These are phyloP conservation scores for Poeciliopsis prolifica DNA, from an alignment of 2,113 vertebrate genomes.

Conservation along the genomic window DNA sequence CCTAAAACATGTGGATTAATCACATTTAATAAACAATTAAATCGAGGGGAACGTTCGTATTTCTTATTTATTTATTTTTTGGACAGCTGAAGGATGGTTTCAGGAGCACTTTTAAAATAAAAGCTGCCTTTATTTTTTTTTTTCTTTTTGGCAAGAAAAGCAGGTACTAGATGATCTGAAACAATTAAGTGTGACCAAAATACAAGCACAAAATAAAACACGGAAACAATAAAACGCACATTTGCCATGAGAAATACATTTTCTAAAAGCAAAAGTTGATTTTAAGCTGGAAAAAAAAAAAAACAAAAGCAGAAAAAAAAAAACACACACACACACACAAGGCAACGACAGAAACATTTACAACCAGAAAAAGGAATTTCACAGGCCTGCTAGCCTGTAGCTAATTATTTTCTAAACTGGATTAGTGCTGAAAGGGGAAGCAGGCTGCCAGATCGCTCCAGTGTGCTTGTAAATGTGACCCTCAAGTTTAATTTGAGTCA, in stretches of 20 bases:
- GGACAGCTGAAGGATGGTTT: no score
- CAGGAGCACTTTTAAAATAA: not conserved
- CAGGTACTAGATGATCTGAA: not conserved
- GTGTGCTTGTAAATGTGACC: slow-evolving; percentile 63
- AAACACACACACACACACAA: not conserved
- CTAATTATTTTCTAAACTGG: slow-evolving; percentile 73
- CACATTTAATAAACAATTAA: not conserved
- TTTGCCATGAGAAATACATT: slow-evolving; percentile 27
- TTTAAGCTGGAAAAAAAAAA: slow-evolving; percentile 22
- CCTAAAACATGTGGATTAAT: no score
- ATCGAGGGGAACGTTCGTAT: not conserved
- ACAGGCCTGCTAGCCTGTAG: slow-evolving; percentile 67
- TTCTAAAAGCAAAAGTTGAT: slow-evolving; percentile 24
- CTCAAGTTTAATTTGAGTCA: slow-evolving; percentile 45
- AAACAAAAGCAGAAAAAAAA: slow-evolving; percentile 8
- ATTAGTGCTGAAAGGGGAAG: slow-evolving; percentile 63
- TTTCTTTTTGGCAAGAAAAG: no score
- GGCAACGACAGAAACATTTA: slow-evolving; percentile 58
- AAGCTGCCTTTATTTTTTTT: not conserved
- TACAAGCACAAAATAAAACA: not conserved
- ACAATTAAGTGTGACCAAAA: not conserved
- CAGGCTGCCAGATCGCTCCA: slow-evolving; percentile 65
- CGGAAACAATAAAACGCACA: slow-evolving; percentile 9
- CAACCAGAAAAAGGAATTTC: slow-evolving; percentile 66
- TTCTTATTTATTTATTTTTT: not conserved